phyloP scores from a whole-genome alignment of 2,797 vertebrate species.

The Melanotaenia boesemani region DNA sequence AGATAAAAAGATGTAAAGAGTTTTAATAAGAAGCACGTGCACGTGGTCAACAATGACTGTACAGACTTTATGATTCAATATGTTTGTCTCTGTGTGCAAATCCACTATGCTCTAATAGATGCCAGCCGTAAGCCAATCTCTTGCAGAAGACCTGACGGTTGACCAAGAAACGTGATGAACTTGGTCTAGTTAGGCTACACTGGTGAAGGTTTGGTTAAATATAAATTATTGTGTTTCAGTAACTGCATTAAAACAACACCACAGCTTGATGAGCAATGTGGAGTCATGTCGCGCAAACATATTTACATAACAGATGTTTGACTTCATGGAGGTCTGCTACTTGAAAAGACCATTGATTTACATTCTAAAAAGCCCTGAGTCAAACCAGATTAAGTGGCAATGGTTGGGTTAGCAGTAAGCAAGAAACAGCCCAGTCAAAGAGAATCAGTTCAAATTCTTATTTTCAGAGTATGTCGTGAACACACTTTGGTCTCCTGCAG shows the following conservation, averaged over 20 bases:
- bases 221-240: constrained; percentile 41
- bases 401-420: constrained; percentile 44
- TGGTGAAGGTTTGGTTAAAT: constrained; percentile 32
- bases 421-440: constrained; percentile 33
- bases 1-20: constrained; percentile 59
- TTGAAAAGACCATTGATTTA: constrained; percentile 72
- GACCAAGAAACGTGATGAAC: constrained; percentile 45
- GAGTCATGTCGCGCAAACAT: constrained; percentile 43
- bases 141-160: constrained; percentile 46
- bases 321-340: constrained; percentile 79
- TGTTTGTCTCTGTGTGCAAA: constrained; percentile 55
- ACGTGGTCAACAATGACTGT: constrained; percentile 45
- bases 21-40: constrained; percentile 69
- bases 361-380: constrained; percentile 48
- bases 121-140: constrained; percentile 60
- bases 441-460: constrained; percentile 32
- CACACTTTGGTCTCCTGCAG: constrained; percentile 22
- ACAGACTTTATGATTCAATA: constrained; percentile 42
- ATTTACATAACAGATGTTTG: constrained; percentile 78
- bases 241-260: constrained; percentile 41
- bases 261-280: constrained; percentile 47
- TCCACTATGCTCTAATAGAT: constrained; percentile 60
- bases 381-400: constrained; percentile 60
- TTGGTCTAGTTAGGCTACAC: constrained; percentile 32
- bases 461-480: constrained; percentile 44